Evolutionary conservation across 2,888 invertebrate species (phyloP), one percentile per base, ranked within the genome.

Genomic region (Silvanus unidentatus): DNA sequence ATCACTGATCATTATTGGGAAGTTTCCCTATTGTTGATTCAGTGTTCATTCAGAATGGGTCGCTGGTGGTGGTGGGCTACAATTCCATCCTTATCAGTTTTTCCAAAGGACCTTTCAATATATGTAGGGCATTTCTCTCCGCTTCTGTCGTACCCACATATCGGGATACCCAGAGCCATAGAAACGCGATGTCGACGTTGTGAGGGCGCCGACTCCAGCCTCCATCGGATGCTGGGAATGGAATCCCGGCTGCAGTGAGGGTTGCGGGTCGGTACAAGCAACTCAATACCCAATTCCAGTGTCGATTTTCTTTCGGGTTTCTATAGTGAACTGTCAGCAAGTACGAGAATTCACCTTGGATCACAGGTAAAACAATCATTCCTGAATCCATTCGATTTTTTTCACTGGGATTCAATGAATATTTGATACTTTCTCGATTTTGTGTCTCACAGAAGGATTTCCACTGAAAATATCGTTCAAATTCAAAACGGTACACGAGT

Each of bases 221-320:
- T 4, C 41, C 43, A 39, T 46, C 49, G 54, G 54, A 58, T 53
- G 52, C 57, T 57, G 55, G 56, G 56, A 53, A 52, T 54, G 52
- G 53, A 56, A 59, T 50, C 55, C 56, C 46, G 58, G 59, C 59
- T 64, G 68, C 68, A 67, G 67, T 67, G 61, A 65, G 64, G 65
- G 65, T 66, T 65, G 64, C 65, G 63, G 59, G 53, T 52, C 55
- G 57, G 48, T 51, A 44, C 43, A 48, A 57, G 56, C 51, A 52
- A 52, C 56, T 55, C 58, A 48, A 56, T 55, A 36, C 28, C 30
- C 39, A 14, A n/a, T n/a, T 37, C 42, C 16, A 44, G 38, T 16
- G 40, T 48, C 48, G 42, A 48, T 42, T 44, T n/a, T 11, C 34
- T 16, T 15, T 43, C 44, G 48, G 30, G 43, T 47, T 47, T 28